A percentile compares a stretch with the other conserved stretches of the same genome.
phyloP scores from a whole-genome alignment of 2,888 invertebrate genomes.

The Thera britannica region DNA sequence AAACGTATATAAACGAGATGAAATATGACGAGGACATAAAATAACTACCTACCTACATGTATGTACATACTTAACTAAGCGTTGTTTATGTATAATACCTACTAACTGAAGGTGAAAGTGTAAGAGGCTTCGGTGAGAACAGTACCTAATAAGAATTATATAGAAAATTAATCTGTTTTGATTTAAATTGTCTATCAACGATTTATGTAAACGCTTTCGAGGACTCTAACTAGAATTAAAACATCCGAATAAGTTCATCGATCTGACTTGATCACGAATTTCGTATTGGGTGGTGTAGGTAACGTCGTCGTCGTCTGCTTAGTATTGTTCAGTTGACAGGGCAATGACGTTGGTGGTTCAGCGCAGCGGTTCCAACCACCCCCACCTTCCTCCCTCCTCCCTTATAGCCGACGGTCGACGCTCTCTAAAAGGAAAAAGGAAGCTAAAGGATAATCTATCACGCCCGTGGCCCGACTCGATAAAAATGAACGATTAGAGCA shows the following conservation, averaged over 20 bases:
- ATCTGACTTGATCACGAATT: conserved; percentile 68
- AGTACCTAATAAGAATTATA: too few species aligned
- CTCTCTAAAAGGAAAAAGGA: conserved; percentile 83
- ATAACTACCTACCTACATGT: too few species aligned
- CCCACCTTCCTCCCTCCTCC: conserved; percentile 61
- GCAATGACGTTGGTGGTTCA: conserved; percentile 80
- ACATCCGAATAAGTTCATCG: conserved; percentile 58
- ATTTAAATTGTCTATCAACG: not conserved
- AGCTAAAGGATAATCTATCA: conserved; percentile 83
- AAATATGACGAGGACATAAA: not conserved
- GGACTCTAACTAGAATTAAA: conserved; percentile 6
- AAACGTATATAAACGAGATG: not conserved
- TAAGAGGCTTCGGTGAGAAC: too few species aligned
- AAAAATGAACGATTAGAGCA: conserved; percentile 82
- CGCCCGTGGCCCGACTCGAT: conserved; percentile 80
- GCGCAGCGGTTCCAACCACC: conserved; percentile 63
- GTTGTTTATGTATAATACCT: too few species aligned
- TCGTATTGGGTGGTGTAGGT: conserved; percentile 68
- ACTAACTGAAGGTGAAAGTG: too few species aligned
- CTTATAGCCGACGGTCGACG: conserved; percentile 80
- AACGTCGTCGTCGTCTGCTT: conserved; percentile 72
- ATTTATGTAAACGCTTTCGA: not conserved
- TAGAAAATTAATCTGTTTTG: too few species aligned
- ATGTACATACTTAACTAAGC: too few species aligned
- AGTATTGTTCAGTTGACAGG: conserved; percentile 84